Percentiles rank a stretch among this genome's conserved stretches.
Conservation (phyloP, 2,888 invertebrate genomes). For the Netelia fuscicornis region DNA sequence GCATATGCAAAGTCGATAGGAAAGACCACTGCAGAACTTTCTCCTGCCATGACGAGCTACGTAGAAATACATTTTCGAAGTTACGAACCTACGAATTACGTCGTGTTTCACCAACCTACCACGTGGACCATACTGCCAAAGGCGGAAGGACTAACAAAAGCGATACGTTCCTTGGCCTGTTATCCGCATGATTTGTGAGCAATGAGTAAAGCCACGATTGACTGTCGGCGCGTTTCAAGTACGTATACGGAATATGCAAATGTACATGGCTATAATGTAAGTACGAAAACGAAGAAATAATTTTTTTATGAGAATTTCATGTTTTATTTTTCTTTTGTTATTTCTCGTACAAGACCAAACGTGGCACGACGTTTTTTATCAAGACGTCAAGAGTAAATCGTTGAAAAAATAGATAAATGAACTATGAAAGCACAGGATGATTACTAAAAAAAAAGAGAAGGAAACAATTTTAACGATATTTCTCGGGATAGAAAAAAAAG, state of each 20-base stretch:
- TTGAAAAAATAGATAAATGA: neutral
- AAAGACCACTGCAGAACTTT: constrained; percentile 37
- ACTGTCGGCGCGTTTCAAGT: constrained; percentile 45
- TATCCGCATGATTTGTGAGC: constrained; percentile 44
- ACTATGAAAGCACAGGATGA: neutral
- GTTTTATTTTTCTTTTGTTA: neutral
- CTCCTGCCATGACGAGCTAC: constrained; percentile 38
- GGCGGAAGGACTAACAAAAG: constrained; percentile 36
- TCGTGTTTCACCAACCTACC: constrained; percentile 1
- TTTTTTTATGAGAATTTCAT: neutral
- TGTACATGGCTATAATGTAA: neutral
- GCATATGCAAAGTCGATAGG: constrained; percentile 21
- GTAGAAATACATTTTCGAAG: constrained; percentile 30
- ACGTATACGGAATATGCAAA: neutral
- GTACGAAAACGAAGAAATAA: neutral
- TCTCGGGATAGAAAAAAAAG: neutral
- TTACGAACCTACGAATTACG: constrained; percentile 45
- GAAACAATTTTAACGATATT: neutral
- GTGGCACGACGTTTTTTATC: neutral
- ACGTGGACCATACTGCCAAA: constrained; percentile 34
- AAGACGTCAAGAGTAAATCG: neutral
- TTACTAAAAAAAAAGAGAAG: neutral
- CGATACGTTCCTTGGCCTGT: constrained; percentile 9
- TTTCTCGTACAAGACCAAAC: neutral
- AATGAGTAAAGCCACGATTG: constrained; percentile 24